Evolutionary conservation across 2,797 vertebrate genomes (phyloP).

Genomic region (Vultur gryphus): DNA sequence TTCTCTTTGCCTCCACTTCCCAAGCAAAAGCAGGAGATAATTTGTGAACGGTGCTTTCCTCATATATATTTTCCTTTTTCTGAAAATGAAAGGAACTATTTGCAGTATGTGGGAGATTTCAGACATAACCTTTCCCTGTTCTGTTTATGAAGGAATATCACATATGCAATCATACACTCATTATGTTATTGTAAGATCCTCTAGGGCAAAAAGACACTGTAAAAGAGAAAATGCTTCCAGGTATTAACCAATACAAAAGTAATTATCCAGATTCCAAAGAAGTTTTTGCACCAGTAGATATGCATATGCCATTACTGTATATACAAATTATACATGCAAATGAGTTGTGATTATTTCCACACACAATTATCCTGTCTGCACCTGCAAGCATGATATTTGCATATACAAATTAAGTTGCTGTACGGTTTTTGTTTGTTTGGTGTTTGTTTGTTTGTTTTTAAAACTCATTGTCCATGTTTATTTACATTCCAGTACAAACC

Average conservation of each 20-base stretch:
- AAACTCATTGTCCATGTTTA: not conserved
- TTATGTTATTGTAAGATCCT: not conserved
- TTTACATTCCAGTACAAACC: not conserved
- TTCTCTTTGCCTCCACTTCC: not conserved
- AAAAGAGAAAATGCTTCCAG: not conserved
- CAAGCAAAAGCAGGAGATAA: not conserved
- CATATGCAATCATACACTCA: rapidly evolving
- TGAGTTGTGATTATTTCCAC: slow-evolving; percentile 8
- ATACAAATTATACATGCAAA: slow-evolving; percentile 27
- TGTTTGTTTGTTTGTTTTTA: not conserved
- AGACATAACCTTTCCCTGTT: not conserved
- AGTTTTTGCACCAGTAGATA: not conserved
- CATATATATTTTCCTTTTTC: not conserved
- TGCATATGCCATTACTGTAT: not conserved
- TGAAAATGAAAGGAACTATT: not conserved
- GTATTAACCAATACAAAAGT: not conserved
- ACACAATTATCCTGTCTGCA: not conserved
- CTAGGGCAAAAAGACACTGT: not conserved
- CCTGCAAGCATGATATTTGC: slow-evolving; percentile 15
- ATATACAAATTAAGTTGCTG: not conserved
- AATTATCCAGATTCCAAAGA: not conserved
- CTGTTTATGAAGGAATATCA: not conserved
- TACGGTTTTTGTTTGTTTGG: not conserved
- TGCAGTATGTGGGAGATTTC: not conserved
- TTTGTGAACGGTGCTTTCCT: not conserved